phyloP scores from a whole-genome alignment of 2,113 vertebrate species.

The Riparia riparia region DNA sequence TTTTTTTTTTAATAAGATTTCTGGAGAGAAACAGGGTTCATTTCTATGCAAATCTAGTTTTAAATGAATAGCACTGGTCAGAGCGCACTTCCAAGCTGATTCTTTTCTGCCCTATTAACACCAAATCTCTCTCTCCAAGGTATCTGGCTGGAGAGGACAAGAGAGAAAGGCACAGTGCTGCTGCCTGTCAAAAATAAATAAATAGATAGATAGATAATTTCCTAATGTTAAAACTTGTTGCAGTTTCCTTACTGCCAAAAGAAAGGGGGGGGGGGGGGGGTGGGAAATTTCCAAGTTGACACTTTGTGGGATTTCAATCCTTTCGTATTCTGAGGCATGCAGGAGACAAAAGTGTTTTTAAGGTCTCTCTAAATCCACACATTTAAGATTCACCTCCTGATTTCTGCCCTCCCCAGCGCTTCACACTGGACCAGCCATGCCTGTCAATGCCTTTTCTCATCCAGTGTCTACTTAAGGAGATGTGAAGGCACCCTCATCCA shows the following conservation, averaged over 20 bases:
- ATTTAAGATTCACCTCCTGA: slow-evolving; percentile 22
- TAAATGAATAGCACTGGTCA: background rate
- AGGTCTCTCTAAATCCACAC: background rate
- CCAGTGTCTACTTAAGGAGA: background rate
- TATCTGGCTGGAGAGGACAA: slow-evolving; percentile 1
- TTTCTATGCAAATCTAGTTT: background rate
- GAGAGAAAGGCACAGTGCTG: background rate
- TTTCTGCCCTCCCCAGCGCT: background rate
- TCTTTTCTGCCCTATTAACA: background rate
- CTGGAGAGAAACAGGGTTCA: background rate
- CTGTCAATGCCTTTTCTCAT: slow-evolving; percentile 33
- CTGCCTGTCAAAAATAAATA: background rate
- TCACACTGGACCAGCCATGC: slow-evolving; percentile 22
- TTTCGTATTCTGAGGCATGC: background rate
- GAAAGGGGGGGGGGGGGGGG: background rate
- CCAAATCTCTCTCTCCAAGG: slow-evolving; percentile 14
- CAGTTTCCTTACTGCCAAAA: background rate
- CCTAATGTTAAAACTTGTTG: slow-evolving; percentile 66
- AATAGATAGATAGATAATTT: background rate
- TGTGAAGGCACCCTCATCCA: slow-evolving; percentile 39
- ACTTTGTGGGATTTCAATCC: background rate
- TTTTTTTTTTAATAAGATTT: background rate
- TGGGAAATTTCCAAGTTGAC: background rate
- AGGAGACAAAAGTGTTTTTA: background rate
- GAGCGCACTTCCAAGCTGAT: background rate